A percentile compares a stretch with the other conserved stretches of the same genome.
Conservation (phyloP, 2,888 invertebrate species). For the Nomada lathburiana region DNA sequence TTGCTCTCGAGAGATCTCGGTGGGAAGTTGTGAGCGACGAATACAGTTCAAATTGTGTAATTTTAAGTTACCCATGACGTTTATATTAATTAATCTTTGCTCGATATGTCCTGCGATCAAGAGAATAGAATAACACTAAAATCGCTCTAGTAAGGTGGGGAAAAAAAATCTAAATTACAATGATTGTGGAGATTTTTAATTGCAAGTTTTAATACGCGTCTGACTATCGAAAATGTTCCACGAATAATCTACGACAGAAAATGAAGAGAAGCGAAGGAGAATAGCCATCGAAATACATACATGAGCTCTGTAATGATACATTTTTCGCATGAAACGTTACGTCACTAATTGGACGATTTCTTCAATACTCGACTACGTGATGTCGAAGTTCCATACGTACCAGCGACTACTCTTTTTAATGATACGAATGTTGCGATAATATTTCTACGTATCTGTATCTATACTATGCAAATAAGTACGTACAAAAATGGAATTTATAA, state of each 20-base stretch:
- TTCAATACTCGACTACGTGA: slow-evolving; percentile 8
- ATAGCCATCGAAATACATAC: background rate
- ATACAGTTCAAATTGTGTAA: background rate
- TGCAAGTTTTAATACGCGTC: background rate
- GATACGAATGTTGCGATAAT: background rate
- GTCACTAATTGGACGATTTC: slow-evolving; percentile 26
- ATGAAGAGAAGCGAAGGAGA: background rate
- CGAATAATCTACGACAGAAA: background rate
- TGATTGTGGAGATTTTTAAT: background rate
- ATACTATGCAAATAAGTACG: too few relatives aligned
- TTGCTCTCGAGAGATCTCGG: slow-evolving; percentile 10
- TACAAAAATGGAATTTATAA: too few relatives aligned
- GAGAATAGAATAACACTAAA: too few relatives aligned
- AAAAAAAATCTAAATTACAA: background rate
- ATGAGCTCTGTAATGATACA: slow-evolving; percentile 5
- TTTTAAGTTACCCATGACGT: background rate
- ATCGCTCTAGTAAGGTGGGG: background rate
- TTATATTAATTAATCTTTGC: background rate
- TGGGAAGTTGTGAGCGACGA: slow-evolving; percentile 4
- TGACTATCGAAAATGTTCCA: background rate
- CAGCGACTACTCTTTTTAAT: background rate
- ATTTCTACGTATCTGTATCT: too few relatives aligned
- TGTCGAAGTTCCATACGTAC: slow-evolving; percentile 25
- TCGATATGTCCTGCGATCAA: background rate
- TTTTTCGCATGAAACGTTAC: slow-evolving; percentile 21